These are phyloP conservation scores for Leptatherina wallacei DNA, from an alignment of 2,797 vertebrate species.

Conservation along the genomic window DNA sequence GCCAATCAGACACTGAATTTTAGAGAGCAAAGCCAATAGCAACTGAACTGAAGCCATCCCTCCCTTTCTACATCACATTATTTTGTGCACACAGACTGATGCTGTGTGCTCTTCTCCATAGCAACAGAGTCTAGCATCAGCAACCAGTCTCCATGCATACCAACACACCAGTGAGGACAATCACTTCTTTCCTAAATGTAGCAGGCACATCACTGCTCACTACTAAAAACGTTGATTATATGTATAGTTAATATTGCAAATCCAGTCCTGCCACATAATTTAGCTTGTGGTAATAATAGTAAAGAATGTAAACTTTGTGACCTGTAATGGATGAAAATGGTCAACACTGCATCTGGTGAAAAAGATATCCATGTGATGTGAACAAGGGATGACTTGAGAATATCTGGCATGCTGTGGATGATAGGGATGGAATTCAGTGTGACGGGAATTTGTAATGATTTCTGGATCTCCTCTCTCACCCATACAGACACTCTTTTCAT, in stretches of 20 bases:
- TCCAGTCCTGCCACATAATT: not conserved
- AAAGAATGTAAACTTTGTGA: not conserved
- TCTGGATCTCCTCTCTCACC: constrained; percentile 36
- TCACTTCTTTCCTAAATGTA: constrained; percentile 17
- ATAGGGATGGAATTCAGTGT: constrained; percentile 62
- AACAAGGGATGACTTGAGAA: constrained; percentile 23
- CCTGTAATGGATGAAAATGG: not conserved
- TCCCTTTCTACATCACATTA: constrained; percentile 59
- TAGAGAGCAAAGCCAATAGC: constrained; percentile 63
- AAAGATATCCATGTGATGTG: not conserved
- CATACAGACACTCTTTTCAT: constrained; percentile 79
- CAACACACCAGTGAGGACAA: constrained; percentile 45
- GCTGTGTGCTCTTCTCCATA: constrained; percentile 72
- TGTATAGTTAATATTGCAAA: not conserved
- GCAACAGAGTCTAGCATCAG: constrained; percentile 80
- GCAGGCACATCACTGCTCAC: constrained; percentile 6
- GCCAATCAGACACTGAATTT: constrained; percentile 63
- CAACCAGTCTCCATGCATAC: constrained; percentile 65
- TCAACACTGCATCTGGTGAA: constrained; percentile 5
- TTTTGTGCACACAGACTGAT: constrained; percentile 45
- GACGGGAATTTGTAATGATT: constrained; percentile 80
- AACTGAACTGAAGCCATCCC: constrained; percentile 41
- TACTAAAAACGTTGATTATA: not conserved
- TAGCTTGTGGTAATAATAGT: no score
- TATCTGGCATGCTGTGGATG: constrained; percentile 51